A percentile compares a stretch with the other conserved stretches of the same genome.
Conservation (phyloP, 1,140 invertebrate species). For the Penaeus japonicus region DNA sequence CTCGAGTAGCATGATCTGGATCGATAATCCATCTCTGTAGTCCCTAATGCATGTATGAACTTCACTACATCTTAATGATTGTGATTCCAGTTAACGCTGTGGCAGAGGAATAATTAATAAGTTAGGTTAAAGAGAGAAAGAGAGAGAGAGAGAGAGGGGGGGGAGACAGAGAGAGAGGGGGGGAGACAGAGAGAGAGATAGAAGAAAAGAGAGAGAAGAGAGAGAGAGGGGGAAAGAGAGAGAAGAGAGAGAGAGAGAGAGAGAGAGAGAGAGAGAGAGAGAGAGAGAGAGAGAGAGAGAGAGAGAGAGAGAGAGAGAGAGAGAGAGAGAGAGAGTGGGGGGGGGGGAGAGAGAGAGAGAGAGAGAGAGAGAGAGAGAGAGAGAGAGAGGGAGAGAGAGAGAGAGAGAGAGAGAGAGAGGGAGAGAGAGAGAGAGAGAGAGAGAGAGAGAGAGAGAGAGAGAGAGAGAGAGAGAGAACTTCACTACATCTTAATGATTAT, state of each 20-base stretch:
- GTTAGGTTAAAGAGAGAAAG: not conserved
- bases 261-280: not conserved
- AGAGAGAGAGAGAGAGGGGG: not conserved
- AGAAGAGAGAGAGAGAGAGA: conserved; percentile 10
- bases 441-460: not conserved
- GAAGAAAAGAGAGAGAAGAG: not conserved
- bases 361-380: not conserved
- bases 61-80: not conserved
- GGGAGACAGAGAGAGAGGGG: not conserved
- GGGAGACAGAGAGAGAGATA: not conserved
- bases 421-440: not conserved
- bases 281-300: not conserved
- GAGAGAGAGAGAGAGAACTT: not conserved
- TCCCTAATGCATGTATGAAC: not conserved
- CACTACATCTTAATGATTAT: too few relatives aligned
- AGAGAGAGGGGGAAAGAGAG: not conserved
- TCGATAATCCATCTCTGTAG: too few relatives aligned
- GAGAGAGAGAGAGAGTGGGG: not conserved
- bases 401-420: not conserved
- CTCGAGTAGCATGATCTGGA: too few relatives aligned
- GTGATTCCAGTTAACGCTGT: not conserved
- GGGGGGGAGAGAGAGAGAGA: not conserved
- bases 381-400: not conserved
- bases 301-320: too few relatives aligned
- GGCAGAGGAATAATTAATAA: not conserved